phyloP scores from a whole-genome alignment of 2,888 invertebrate species.

The Agrochola lota region DNA sequence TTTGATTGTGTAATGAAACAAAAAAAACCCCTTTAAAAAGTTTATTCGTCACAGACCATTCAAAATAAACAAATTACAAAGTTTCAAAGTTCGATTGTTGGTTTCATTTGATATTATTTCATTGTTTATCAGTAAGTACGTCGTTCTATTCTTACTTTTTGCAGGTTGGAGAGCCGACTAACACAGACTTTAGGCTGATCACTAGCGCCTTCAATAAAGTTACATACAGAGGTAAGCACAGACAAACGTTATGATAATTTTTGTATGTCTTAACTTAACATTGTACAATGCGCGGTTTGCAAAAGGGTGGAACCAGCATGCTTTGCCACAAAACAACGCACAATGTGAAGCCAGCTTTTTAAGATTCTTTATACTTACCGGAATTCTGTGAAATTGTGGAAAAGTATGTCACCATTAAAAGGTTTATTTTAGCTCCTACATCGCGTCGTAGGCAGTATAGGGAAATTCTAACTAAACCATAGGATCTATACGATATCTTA shows the following conservation, averaged over 20 bases:
- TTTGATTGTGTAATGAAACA: neutral
- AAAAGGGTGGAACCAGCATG: neutral
- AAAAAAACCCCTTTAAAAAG: too few relatives aligned
- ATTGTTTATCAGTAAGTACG: neutral
- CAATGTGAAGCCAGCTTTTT: neutral
- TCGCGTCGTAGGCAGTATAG: neutral
- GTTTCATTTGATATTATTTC: too few relatives aligned
- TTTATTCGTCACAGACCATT: too few relatives aligned
- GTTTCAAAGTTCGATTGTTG: too few relatives aligned
- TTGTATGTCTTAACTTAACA: neutral
- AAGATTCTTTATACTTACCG: neutral
- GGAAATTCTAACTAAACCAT: neutral
- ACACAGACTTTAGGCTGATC: conserved; percentile 96
- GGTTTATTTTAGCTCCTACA: neutral
- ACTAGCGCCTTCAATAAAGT: conserved; percentile 97
- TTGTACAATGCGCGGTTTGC: neutral
- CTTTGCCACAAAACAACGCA: neutral
- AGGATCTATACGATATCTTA: neutral
- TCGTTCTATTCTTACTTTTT: conserved; percentile 12
- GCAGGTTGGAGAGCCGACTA: conserved; percentile 96
- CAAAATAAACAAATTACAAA: too few relatives aligned
- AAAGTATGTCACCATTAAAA: neutral
- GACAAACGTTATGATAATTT: too few relatives aligned
- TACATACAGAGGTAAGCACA: conserved; percentile 94
- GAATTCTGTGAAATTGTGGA: neutral